Percentiles rank a stretch among this genome's conserved stretches.
Conservation (phyloP, 2,113 vertebrate genomes). For the Patagioenas fasciata region DNA sequence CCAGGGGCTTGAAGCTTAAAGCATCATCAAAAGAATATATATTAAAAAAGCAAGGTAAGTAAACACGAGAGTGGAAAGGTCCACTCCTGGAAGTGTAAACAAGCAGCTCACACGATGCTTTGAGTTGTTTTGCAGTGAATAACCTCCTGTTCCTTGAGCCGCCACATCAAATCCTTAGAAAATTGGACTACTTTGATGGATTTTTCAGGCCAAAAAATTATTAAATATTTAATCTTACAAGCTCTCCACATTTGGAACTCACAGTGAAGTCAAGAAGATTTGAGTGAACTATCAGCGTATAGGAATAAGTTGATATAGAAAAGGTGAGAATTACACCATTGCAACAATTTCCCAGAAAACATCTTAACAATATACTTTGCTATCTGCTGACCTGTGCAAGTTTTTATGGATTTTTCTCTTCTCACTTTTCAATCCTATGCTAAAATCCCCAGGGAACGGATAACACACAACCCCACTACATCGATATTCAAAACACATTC, state of each 20-base stretch:
- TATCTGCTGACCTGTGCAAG: no score
- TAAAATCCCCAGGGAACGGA: neutral
- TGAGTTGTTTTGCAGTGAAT: neutral
- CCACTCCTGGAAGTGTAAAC: neutral
- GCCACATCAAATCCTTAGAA: neutral
- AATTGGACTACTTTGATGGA: neutral
- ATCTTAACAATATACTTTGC: neutral
- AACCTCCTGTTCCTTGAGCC: neutral
- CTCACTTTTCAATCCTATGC: neutral
- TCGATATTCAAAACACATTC: neutral
- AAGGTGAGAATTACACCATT: neutral
- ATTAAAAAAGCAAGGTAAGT: neutral
- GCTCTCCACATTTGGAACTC: neutral
- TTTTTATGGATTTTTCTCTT: neutral
- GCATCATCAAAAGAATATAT: neutral
- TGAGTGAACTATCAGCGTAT: fast-evolving
- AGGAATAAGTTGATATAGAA: neutral
- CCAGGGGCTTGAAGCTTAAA: neutral
- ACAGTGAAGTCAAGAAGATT: neutral
- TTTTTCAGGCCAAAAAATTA: neutral
- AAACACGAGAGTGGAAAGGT: neutral
- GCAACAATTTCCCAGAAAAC: neutral
- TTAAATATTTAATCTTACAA: neutral
- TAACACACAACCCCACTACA: neutral
- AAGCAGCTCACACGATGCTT: neutral